These are phyloP conservation scores for Gari tellinella DNA, from an alignment of 2,888 invertebrate genomes.

Conservation along the genomic window DNA sequence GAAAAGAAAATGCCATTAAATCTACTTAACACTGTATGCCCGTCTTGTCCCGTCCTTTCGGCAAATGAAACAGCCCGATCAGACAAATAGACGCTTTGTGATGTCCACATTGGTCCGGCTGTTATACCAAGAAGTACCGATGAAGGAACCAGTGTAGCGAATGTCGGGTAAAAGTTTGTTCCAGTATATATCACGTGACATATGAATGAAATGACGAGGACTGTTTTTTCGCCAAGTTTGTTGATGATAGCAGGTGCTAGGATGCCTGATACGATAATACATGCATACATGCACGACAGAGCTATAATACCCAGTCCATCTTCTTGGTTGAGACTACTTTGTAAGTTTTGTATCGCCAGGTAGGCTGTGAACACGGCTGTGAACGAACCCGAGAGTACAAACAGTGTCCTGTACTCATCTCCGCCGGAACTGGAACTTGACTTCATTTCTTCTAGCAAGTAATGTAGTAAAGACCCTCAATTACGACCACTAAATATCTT, in stretches of 20 bases:
- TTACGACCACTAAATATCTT: no score
- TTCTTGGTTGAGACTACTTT: constrained; percentile 78
- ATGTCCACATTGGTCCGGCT: constrained; percentile 79
- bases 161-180: constrained; percentile 78
- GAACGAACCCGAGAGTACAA: constrained; percentile 73
- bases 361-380: constrained; percentile 78
- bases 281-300: constrained; percentile 76
- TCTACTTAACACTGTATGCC: constrained; percentile 71
- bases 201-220: constrained; percentile 71
- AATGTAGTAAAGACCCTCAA: no score
- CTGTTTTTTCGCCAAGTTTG: constrained; percentile 73
- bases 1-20: constrained; percentile 80
- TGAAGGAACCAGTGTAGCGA: constrained; percentile 74
- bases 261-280: constrained; percentile 78
- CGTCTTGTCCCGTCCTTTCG: constrained; percentile 59
- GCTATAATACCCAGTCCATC: constrained; percentile 75
- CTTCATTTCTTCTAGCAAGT: not conserved
- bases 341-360: constrained; percentile 78
- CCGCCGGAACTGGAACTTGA: constrained; percentile 1
- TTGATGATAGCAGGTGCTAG: constrained; percentile 76
- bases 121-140: constrained; percentile 76
- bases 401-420: constrained; percentile 30
- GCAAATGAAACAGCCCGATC: constrained; percentile 75
- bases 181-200: constrained; percentile 75
- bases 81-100: constrained; percentile 79